Percentiles rank a stretch among this genome's conserved stretches.
Conservation (phyloP, 2,113 vertebrate genomes). For the Lanius collurio region DNA sequence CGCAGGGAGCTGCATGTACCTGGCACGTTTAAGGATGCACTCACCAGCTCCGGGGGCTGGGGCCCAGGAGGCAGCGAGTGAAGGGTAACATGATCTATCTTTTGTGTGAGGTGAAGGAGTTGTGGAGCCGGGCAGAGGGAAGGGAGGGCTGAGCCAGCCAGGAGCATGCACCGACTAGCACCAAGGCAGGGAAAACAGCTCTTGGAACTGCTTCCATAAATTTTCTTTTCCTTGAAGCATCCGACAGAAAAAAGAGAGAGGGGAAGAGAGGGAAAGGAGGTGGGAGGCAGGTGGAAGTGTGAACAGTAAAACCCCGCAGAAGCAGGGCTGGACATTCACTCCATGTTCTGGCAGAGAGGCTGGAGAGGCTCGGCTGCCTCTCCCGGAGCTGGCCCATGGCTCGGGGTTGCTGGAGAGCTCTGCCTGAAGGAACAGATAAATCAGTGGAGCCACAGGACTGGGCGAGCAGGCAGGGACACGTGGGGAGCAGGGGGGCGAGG, state of each 20-base stretch:
- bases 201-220: constrained; percentile 62
- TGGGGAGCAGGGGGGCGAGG: background rate
- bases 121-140: background rate
- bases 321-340: background rate
- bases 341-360: background rate
- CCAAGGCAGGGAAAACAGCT: constrained; percentile 37
- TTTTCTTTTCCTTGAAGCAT: constrained; percentile 58
- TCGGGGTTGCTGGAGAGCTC: background rate
- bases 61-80: background rate
- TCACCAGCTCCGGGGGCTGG: background rate
- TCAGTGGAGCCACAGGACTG: background rate
- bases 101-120: constrained; percentile 1
- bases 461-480: background rate
- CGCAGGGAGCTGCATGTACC: background rate
- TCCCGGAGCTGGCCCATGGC: background rate
- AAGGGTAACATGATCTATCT: constrained; percentile 34
- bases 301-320: background rate
- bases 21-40: constrained; percentile 18
- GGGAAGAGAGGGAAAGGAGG: background rate
- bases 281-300: background rate
- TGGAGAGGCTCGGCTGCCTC: background rate
- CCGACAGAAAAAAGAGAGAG: background rate
- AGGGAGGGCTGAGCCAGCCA: constrained; percentile 25
- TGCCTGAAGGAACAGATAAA: background rate
- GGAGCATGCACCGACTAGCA: constrained; percentile 58